Percentiles rank a stretch among this genome's conserved stretches.
Evolutionary conservation across 1,140 invertebrate species (phyloP).

Genomic region (Drosophila truncata): DNA sequence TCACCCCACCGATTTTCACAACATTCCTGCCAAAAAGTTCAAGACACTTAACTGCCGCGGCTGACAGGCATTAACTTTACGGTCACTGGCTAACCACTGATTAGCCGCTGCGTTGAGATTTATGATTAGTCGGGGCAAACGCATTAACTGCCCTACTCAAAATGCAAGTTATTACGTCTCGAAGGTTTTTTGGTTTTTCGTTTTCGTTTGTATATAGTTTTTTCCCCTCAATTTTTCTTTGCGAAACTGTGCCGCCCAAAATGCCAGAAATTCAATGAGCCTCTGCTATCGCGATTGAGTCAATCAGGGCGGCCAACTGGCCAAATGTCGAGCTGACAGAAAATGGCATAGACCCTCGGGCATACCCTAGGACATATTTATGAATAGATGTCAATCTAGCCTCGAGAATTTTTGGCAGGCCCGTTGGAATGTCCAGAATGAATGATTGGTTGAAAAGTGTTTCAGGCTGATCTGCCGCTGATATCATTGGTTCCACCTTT

Average conservation of each 20-base stretch:
- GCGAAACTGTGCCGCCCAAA: slow-evolving; percentile 72
- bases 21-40: slow-evolving; percentile 78
- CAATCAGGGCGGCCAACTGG: slow-evolving; percentile 60
- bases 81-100: slow-evolving; percentile 61
- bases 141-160: slow-evolving; percentile 76
- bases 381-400: slow-evolving; percentile 32
- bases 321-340: slow-evolving; percentile 30
- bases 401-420: slow-evolving; percentile 23
- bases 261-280: slow-evolving; percentile 81
- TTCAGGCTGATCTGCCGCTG: slow-evolving; percentile 8
- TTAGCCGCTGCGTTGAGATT: slow-evolving; percentile 78
- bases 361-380: slow-evolving; percentile 42
- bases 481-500: slow-evolving; percentile 4
- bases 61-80: slow-evolving; percentile 77
- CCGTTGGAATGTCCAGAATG: slow-evolving; percentile 17
- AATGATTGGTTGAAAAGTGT: slow-evolving; percentile 30
- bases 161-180: slow-evolving; percentile 80
- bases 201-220: not conserved
- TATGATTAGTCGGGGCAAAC: slow-evolving; percentile 76
- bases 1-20: slow-evolving; percentile 47
- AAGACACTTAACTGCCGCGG: slow-evolving; percentile 73
- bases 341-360: slow-evolving; percentile 31
- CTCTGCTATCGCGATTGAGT: slow-evolving; percentile 60
- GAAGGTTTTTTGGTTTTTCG: slow-evolving; percentile 57
- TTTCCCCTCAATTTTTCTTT: slow-evolving; percentile 29